A percentile compares a stretch with the other conserved stretches of the same genome.
phyloP scores from a whole-genome alignment of 2,113 vertebrate genomes.

The Eclectus roratus region DNA sequence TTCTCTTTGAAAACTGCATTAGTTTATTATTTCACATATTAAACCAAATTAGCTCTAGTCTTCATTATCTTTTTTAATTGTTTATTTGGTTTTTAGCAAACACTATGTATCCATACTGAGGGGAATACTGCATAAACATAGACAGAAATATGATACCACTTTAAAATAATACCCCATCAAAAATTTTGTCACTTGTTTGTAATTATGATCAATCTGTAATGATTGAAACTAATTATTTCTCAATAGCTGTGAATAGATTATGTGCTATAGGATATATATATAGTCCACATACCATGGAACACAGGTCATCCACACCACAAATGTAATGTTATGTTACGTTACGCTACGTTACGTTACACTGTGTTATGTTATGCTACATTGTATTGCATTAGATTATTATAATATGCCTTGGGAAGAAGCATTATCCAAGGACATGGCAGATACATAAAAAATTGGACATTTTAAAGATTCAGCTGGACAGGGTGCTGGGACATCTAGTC shows the following conservation, averaged over 20 bases:
- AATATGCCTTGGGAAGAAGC: background rate
- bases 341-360: fast-evolving
- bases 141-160: background rate
- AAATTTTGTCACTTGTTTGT: background rate
- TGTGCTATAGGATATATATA: background rate
- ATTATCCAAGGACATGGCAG: background rate
- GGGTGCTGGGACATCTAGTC: background rate
- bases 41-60: background rate
- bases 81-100: background rate
- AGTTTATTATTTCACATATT: background rate
- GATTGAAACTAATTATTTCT: background rate
- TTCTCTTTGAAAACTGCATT: background rate
- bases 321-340: background rate
- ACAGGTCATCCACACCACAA: background rate
- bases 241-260: background rate
- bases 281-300: background rate
- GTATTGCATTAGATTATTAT: background rate
- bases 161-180: background rate
- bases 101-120: background rate
- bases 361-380: background rate
- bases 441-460: background rate
- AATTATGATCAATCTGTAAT: background rate
- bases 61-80: background rate
- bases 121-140: background rate
- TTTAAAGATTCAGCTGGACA: background rate